phyloP scores from a whole-genome alignment of 1,140 invertebrate species.

The Hetaerina americana region DNA sequence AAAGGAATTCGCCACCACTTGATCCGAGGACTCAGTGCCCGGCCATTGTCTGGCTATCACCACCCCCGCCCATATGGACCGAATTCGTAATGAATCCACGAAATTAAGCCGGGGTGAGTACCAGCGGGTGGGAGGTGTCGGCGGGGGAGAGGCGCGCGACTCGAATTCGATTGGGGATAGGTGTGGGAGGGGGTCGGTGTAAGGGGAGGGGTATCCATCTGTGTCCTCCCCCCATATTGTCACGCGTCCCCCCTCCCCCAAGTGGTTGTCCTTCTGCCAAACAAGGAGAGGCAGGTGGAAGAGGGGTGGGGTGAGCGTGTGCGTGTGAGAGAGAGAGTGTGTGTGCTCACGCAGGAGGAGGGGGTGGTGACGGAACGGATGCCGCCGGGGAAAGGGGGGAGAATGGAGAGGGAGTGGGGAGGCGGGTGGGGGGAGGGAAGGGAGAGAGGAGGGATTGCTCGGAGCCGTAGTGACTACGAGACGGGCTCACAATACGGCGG shows the following conservation, averaged over 20 bases:
- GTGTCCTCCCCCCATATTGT: neutral
- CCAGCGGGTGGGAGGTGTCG: neutral
- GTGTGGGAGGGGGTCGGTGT: neutral
- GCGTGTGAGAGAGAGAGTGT: too few relatives aligned
- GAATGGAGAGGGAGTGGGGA: neutral
- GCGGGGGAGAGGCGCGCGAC: neutral
- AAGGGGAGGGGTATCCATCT: neutral
- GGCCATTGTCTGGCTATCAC: too few relatives aligned
- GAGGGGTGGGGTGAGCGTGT: too few relatives aligned
- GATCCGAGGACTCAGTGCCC: too few relatives aligned
- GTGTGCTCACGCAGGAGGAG: too few relatives aligned
- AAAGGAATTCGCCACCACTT: too few relatives aligned
- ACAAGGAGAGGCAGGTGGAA: neutral
- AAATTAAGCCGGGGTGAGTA: too few relatives aligned
- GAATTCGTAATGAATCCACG: too few relatives aligned
- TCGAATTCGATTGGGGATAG: neutral
- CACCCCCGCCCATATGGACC: too few relatives aligned
- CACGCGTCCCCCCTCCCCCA: neutral
- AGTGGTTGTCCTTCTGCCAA: neutral
- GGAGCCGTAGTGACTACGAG: neutral
- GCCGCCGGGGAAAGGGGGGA: neutral
- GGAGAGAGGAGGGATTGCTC: neutral
- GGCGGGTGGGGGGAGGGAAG: neutral
- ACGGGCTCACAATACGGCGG: too few relatives aligned
- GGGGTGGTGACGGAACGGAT: neutral